Base-by-base conservation (phyloP, 2,113 vertebrate species). In the Lamprotornis superbus region DNA sequence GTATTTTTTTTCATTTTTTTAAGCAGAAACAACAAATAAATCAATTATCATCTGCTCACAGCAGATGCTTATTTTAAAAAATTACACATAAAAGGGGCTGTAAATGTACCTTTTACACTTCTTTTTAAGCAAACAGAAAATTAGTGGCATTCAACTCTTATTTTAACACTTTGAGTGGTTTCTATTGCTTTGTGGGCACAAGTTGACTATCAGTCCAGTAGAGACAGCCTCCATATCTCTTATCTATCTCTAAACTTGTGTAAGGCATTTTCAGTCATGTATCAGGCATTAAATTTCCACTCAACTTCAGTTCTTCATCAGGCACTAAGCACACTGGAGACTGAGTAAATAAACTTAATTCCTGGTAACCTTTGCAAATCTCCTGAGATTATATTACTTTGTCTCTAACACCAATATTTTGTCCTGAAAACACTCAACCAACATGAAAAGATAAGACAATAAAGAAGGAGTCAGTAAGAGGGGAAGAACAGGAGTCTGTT, bases 221-320 rank as follows among this genome's bases (percentile, higher is more conserved):
- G 10, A 78, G 8, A 7, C 15, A 81, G 5, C 2, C 5, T 33
- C 12, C 12, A 7, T 27, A 30, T 20, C 15, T 71, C 87, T 67
- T 27, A 63, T 28, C 42, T 56, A 3, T 12, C 3, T 47, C 10
- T 33, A 47, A 21, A 30, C 3, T 44, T 0, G 0, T 46, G 7
- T 24, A n/a, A n/a, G 7, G 3, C 55, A 47, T n/a, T 94, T 87
- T 79, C 28, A 46, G 33, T 27, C n/a, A 44, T 30, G 6, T 83
- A 3, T 64, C 55, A 42, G 23, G 25, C 15, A 47, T 33, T 56
- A 67, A 53, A 75, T 56, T 82, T 68, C 24, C 16, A 35, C 25
- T 74, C 7, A 0, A 56, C 14, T 57, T 75, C 28, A 35, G 20
- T 37, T 87, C 60, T 89, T 78, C 30, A n/a, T 75, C 49, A 3